Conservation (phyloP, 2,797 vertebrate species). For the Anisognathus igniventris region DNA sequence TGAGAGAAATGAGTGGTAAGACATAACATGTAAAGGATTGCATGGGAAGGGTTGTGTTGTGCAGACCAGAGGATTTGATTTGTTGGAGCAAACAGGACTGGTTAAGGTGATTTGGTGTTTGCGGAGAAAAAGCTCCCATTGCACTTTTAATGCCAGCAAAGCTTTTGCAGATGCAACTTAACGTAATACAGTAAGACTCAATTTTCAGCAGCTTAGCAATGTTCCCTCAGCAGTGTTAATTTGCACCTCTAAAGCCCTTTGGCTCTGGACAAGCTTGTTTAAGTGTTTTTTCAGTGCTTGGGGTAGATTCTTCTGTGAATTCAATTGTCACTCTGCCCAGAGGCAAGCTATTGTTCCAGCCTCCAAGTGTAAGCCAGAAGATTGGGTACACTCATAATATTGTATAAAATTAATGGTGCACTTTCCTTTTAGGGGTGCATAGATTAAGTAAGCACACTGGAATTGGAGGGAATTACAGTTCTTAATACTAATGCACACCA, state of each 20-base stretch:
- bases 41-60: background rate
- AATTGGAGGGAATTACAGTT: background rate
- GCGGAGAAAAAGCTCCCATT: background rate
- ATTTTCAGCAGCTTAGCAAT: background rate
- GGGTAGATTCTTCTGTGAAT: background rate
- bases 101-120: background rate
- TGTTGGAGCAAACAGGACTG: background rate
- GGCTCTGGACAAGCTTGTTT: background rate
- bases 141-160: background rate
- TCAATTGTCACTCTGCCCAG: background rate
- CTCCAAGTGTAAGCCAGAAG: background rate
- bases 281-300: background rate
- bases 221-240: background rate
- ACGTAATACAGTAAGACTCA: rapidly evolving
- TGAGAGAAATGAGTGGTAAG: background rate
- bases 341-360: background rate
- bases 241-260: background rate
- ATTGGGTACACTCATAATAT: background rate
- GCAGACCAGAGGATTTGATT: background rate
- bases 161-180: background rate
- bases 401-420: background rate
- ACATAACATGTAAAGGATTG: background rate
- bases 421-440: background rate
- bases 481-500: background rate
- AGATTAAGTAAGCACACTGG: background rate